Base-by-base conservation (phyloP, 2,888 invertebrate species). In the Cataglyphis albicans region DNA sequence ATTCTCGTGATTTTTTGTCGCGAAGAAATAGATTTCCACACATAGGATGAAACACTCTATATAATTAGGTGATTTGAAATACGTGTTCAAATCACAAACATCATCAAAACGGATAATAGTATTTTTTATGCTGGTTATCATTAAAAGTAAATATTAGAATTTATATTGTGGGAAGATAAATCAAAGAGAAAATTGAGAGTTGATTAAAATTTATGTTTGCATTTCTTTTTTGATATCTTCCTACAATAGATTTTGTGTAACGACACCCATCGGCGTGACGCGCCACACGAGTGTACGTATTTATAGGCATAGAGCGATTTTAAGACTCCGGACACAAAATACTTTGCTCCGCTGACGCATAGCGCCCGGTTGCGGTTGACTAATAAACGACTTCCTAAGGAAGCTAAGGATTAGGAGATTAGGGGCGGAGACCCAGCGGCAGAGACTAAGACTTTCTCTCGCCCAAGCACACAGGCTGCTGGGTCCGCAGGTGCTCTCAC, bases 381-480 rank as follows among this genome's bases (percentile, higher is more conserved):
- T 94, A 94, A 94, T 93, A 94, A 94, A 94, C 93, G 94, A 94
- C 94, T 94, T 94, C 94, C 94, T 92, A 94, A 94, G 94, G 94
- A 94, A 94, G 93, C 93, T 86, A 91, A 93, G 94, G 94, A 94
- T 94, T 94, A 94, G 91, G 91, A 93, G 94, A 94, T 94, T 94
- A 94, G 92, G 90, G 90, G 86, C 64, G 61, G 72, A 85, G 84
- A 86, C 84, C 87, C 81, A 68, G 72, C 48, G 63, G 85, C 81
- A 64, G 21, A 21, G 21, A 21, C 87, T 87, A 86, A 78, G 88
- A 88, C 88, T 90, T 87, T 89, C 89, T 87, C 86, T 78, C 72
- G 82, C 72, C 65, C 84, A 80, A 82, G 81, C 67, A 52, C n/a
- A 52, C 48, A 83, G 85, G 82, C 75, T 85, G 83, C 74, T 84